phyloP scores from a whole-genome alignment of 2,797 vertebrate species.

The Myotis daubentonii region DNA sequence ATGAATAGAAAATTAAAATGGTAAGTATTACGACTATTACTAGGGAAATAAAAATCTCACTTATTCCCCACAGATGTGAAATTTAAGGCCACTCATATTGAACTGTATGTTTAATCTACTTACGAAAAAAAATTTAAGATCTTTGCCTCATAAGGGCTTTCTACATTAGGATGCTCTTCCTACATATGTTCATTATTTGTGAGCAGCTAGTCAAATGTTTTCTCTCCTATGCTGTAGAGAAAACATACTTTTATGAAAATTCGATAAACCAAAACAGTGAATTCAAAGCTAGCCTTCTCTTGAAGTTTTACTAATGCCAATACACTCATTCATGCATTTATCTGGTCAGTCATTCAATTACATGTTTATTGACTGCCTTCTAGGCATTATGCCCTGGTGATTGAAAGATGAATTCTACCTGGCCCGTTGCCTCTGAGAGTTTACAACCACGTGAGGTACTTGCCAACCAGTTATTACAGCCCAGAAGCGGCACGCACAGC shows the following conservation, averaged over 20 bases:
- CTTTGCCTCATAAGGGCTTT: background rate
- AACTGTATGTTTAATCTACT: constrained; percentile 10
- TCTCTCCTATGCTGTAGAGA: background rate
- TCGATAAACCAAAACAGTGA: constrained; percentile 11
- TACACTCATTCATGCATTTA: background rate
- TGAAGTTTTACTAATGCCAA: background rate
- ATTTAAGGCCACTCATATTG: background rate
- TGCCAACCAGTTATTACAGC: background rate
- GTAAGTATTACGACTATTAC: constrained; percentile 10
- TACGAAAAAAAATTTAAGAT: background rate
- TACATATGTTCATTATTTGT: background rate
- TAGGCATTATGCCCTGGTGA: background rate
- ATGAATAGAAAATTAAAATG: constrained; percentile 42
- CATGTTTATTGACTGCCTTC: background rate
- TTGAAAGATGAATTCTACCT: background rate
- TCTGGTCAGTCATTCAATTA: background rate
- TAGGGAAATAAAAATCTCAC: constrained; percentile 31
- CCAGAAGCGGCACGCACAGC: background rate
- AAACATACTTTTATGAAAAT: constrained; percentile 42
- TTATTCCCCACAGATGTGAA: background rate
- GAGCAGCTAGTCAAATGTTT: constrained; percentile 24
- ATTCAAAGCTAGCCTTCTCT: constrained; percentile 41
- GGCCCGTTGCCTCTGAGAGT: background rate
- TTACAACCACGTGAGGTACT: constrained; percentile 22
- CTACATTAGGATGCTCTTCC: background rate